Evolutionary conservation across 1,140 invertebrate species (phyloP), one percentile per base, ranked within the genome.

Genomic region (Spodoptera frugiperda): DNA sequence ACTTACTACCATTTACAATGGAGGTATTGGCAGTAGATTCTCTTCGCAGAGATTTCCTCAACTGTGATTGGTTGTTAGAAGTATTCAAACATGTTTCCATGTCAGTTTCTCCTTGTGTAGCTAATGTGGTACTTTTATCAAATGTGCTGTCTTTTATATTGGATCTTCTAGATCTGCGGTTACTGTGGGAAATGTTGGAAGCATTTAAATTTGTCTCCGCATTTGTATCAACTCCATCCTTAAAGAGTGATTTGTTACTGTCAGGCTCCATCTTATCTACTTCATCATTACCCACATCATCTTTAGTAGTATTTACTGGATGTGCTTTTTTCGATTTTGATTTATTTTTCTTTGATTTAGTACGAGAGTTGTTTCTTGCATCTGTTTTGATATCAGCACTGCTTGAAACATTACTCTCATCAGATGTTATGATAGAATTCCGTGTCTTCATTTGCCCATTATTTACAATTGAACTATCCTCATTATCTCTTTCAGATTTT

Each of bases 1-100:
- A 9, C 15, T 33, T 15, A 2, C 30, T 68, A 21, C 39, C 19
- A 49, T 65, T 65, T 25, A n/a, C 8, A 21, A 65, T 25, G 0
- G 44, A 65, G 17, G 44, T 10, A 65, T 54, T 70, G 15, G 30
- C 54, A 54, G 74, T 70, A n/a, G 17, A 11, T 63, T 78, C 30
- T 75, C 77, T 54, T 55, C 25, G 9, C 33, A 11, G 14, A 44
- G 44, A 49, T 39, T 30, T 77, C 33, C 33, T 12, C 25, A 4
- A 30, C 5, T n/a, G 57, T 8, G 15, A 51, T 39, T 15, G n/a
- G 21, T 44, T 46, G 8, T 44, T 33, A 33, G 67, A 70, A 39
- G 17, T 21, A 54, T 51, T 51, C n/a, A 68, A 68, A 51, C 30
- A 21, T 19, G 51, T 51, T 2, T 49, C 17, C n/a, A 14, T 39